A percentile compares a stretch with the other conserved stretches of the same genome.
These are phyloP conservation scores for Toxotes chatareus DNA, from an alignment of 2,113 vertebrate genomes.

Conservation along the genomic window DNA sequence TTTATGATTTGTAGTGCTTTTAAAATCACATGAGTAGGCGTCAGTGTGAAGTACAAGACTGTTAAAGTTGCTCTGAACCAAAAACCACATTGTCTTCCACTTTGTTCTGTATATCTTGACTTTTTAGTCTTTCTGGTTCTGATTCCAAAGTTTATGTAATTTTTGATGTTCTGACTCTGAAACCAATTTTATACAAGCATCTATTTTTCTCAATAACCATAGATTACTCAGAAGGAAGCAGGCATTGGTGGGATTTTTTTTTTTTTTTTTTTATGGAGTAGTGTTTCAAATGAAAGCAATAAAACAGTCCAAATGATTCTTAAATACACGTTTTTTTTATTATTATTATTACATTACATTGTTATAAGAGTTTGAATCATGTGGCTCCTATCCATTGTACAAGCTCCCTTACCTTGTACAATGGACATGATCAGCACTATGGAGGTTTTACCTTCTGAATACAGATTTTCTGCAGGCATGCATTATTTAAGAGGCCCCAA, in stretches of 20 bases:
- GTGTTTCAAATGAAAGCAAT: constrained; percentile 66
- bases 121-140: constrained; percentile 40
- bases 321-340: constrained; percentile 4
- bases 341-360: neutral
- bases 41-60: constrained; percentile 49
- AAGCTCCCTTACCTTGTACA: too few species aligned
- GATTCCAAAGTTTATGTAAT: constrained; percentile 36
- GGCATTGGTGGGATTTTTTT: constrained; percentile 7
- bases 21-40: neutral
- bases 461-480: neutral
- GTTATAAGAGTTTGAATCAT: too few species aligned
- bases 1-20: constrained; percentile 21
- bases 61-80: constrained; percentile 29
- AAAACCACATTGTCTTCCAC: constrained; percentile 61
- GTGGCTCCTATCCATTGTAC: too few species aligned
- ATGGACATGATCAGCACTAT: neutral
- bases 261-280: constrained; percentile 47
- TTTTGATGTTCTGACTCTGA: constrained; percentile 47
- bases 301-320: constrained; percentile 67
- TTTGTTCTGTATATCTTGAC: constrained; percentile 54
- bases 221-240: constrained; percentile 46
- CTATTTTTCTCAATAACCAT: constrained; percentile 37
- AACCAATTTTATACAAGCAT: constrained; percentile 67
- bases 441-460: neutral
- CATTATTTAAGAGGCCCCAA: neutral